Conservation (phyloP, 2,113 vertebrate genomes). For the Bufo bufo region DNA sequence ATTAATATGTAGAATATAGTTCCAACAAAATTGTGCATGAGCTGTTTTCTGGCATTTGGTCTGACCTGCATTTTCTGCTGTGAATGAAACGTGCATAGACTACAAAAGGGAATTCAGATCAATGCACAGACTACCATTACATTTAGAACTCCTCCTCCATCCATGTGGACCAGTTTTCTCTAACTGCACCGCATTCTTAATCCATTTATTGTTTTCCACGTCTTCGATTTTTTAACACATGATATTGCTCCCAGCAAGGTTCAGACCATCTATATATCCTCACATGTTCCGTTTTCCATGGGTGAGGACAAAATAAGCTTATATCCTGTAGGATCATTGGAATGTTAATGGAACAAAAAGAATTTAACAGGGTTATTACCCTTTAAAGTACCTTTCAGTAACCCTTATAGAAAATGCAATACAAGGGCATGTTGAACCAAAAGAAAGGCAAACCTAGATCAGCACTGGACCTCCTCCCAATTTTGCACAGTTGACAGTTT, state of each 20-base stretch:
- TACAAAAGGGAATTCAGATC: slow-evolving; percentile 20
- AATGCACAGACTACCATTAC: slow-evolving; percentile 22
- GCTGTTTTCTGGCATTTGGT: slow-evolving; percentile 28
- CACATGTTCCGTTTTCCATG: neutral
- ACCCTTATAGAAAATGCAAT: neutral
- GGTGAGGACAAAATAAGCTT: neutral
- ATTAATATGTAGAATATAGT: slow-evolving; percentile 13
- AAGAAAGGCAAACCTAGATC: too few relatives aligned
- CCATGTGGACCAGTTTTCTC: slow-evolving; percentile 7
- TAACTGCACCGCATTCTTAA: neutral
- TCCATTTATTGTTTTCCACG: neutral
- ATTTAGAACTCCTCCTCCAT: slow-evolving; percentile 22
- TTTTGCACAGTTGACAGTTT: neutral
- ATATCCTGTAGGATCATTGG: neutral
- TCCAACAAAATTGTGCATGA: slow-evolving; percentile 20
- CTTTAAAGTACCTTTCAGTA: too few relatives aligned
- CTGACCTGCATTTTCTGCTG: slow-evolving; percentile 17
- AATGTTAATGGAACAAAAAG: neutral
- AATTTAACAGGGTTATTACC: neutral
- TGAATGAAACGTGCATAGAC: slow-evolving; percentile 23
- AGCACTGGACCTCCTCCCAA: neutral
- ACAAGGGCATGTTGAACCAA: neutral
- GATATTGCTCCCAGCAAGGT: neutral
- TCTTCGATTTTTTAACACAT: neutral
- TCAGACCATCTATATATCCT: neutral